These are phyloP conservation scores for Calyptommatus sinebrachiatus DNA, from an alignment of 2,113 vertebrate genomes.

Conservation along the genomic window DNA sequence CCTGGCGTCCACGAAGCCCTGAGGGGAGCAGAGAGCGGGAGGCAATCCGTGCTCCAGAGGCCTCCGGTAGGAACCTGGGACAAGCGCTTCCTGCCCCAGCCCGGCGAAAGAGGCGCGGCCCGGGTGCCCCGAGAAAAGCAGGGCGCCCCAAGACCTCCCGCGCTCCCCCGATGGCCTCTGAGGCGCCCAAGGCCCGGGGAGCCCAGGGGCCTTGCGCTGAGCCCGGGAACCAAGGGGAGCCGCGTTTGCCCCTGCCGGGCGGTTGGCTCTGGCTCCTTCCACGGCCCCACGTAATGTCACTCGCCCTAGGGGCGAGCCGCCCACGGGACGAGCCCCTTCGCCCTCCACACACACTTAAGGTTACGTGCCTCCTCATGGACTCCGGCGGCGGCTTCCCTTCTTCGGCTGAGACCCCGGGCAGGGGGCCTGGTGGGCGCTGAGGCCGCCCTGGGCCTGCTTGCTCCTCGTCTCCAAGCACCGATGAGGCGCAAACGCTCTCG, in stretches of 20 bases:
- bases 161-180: no score
- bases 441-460: neutral
- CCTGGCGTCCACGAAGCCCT: conserved; percentile 30
- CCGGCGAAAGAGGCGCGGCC: no score
- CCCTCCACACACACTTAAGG: conserved; percentile 43
- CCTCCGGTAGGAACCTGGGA: neutral
- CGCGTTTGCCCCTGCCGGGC: no score
- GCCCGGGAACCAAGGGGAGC: no score
- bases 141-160: no score
- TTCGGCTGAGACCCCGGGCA: neutral
- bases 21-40: conserved; percentile 20
- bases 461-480: neutral
- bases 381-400: neutral
- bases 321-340: neutral
- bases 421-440: neutral
- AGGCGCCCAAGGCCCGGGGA: no score
- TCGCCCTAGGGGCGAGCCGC: neutral
- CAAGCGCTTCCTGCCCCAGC: no score
- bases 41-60: conserved; percentile 47
- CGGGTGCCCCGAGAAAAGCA: no score
- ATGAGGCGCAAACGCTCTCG: neutral
- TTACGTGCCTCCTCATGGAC: conserved; percentile 34
- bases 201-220: conserved; percentile 15
- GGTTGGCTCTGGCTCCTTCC: no score
- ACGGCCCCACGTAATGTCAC: neutral